phyloP scores from a whole-genome alignment of 2,113 vertebrate species.

The Phalacrocorax carbo region DNA sequence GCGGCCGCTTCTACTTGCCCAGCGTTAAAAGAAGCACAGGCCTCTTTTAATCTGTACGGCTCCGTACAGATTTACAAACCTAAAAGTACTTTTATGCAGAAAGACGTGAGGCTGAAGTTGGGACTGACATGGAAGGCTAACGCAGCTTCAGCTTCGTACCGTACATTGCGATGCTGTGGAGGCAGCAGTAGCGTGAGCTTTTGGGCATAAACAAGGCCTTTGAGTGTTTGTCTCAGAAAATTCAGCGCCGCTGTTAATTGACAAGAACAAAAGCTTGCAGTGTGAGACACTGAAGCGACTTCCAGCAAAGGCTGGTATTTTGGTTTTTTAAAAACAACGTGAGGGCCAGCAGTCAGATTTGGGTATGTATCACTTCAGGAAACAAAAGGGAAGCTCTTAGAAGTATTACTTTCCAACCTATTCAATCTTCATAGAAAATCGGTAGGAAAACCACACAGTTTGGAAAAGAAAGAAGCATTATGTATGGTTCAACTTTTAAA shows the following conservation, averaged over 20 bases:
- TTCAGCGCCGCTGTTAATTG: neutral
- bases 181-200: neutral
- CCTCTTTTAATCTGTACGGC: neutral
- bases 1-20: neutral
- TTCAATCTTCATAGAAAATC: neutral
- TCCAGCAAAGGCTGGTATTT: neutral
- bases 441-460: neutral
- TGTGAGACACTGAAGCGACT: neutral
- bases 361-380: neutral
- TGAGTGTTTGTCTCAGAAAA: neutral
- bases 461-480: neutral
- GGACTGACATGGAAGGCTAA: fast-evolving
- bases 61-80: neutral
- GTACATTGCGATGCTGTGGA: fast-evolving
- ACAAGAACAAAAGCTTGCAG: slow-evolving; percentile 17
- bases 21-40: neutral
- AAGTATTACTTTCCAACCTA: neutral
- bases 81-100: fast-evolving
- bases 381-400: neutral
- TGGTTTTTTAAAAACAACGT: neutral
- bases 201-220: neutral
- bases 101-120: neutral
- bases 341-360: neutral
- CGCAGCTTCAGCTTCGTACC: neutral
- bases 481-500: neutral